Conservation (phyloP, 92 coral and sea anemone species). For the Nematostella vectensis region DNA sequence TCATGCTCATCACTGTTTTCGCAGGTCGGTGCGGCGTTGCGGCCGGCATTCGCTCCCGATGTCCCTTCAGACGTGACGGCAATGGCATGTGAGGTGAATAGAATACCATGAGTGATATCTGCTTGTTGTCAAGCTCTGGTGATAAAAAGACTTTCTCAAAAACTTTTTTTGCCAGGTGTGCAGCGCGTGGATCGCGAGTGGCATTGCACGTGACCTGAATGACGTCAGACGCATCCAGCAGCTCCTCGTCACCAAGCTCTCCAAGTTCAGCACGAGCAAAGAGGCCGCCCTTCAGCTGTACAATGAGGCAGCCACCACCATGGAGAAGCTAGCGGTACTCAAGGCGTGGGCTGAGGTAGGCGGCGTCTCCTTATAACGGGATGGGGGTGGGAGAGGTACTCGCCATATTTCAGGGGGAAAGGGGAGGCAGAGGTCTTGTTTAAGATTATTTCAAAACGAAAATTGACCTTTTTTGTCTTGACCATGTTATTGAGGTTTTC, state of each 20-base stretch:
- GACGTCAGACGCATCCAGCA: conserved; percentile 97
- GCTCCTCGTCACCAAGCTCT: conserved; percentile 86
- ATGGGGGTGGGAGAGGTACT: not conserved
- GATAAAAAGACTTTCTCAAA: too few relatives aligned
- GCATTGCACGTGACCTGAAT: conserved; percentile 92
- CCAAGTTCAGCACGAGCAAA: conserved; percentile 89
- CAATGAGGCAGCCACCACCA: conserved; percentile 97
- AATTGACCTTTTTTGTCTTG: not conserved
- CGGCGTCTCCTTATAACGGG: too few relatives aligned
- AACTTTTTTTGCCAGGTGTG: conserved; percentile 72
- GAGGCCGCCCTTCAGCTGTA: conserved; percentile 90
- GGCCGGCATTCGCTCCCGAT: conserved; percentile 99
- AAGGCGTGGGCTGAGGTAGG: conserved; percentile 99
- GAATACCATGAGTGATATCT: not conserved
- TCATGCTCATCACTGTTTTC: too few relatives aligned
- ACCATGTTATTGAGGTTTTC: too few relatives aligned
- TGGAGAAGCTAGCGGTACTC: conserved; percentile 95
- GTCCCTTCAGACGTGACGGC: conserved; percentile 99
- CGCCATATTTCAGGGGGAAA: not conserved
- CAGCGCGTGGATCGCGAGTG: conserved; percentile 99
- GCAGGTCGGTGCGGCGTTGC: conserved; percentile 95
- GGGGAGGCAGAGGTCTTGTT: too few relatives aligned
- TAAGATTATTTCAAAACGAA: not conserved
- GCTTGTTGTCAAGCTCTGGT: not conserved
- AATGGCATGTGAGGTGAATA: conserved; percentile 99